Percentiles rank a stretch among this genome's conserved stretches.
These are phyloP conservation scores for Labeo catla DNA, from an alignment of 2,113 vertebrate genomes.

Conservation along the genomic window DNA sequence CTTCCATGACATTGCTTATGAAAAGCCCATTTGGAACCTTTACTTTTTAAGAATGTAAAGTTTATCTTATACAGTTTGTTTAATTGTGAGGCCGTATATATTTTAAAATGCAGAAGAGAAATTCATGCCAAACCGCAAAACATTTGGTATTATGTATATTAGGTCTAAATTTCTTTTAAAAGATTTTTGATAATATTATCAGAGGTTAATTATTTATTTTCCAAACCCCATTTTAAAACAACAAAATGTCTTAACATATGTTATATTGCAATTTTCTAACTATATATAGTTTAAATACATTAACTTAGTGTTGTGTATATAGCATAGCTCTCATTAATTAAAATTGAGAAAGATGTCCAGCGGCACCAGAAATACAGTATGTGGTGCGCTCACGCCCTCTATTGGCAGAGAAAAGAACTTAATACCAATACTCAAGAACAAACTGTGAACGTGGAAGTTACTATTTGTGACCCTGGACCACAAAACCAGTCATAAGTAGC, in stretches of 20 bases:
- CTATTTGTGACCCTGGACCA: background rate
- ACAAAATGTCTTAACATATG: background rate
- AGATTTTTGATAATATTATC: background rate
- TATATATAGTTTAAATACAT: background rate
- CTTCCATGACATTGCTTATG: too few species aligned
- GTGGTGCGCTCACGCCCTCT: slow-evolving; percentile 4
- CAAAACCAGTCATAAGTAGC: too few species aligned
- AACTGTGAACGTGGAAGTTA: background rate
- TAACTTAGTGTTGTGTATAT: background rate
- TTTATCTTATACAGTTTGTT: too few species aligned
- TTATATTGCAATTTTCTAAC: background rate
- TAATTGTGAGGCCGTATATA: background rate
- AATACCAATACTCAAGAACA: background rate
- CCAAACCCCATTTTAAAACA: too few species aligned
- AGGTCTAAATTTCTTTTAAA: too few species aligned
- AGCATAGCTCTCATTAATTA: background rate
- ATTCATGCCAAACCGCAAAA: background rate
- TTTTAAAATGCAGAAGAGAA: background rate
- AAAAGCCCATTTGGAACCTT: too few species aligned
- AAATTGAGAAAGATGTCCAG: background rate
- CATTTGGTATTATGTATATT: background rate
- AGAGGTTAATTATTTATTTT: background rate
- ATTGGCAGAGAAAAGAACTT: background rate
- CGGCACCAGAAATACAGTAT: too few species aligned
- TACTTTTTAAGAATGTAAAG: too few species aligned